Conservation (phyloP, 2,113 vertebrate species). For the Melanocharis versteri region DNA sequence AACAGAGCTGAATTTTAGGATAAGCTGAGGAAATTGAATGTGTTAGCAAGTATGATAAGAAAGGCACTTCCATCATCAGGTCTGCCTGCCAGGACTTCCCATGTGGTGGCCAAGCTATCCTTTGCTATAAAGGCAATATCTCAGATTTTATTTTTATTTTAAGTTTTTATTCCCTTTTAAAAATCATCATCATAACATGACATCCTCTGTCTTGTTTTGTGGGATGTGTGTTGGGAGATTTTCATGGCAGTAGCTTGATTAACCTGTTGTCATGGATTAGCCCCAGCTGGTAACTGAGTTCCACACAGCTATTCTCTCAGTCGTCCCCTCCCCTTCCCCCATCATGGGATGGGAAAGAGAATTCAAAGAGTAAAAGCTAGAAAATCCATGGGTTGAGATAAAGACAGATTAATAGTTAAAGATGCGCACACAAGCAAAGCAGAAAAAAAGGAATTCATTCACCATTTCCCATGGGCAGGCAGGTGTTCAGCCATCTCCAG, state of each 20-base stretch:
- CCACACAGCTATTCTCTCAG: neutral
- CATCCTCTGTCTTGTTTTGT: neutral
- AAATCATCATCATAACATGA: neutral
- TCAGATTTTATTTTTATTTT: neutral
- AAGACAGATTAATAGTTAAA: neutral
- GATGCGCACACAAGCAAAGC: neutral
- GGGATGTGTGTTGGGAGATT: neutral
- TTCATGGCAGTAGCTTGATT: neutral
- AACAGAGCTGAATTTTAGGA: neutral
- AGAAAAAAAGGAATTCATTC: neutral
- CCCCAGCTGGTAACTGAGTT: neutral
- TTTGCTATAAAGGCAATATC: neutral
- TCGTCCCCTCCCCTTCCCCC: too few relatives aligned
- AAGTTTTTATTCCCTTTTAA: neutral
- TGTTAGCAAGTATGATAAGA: neutral
- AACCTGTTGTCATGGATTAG: neutral
- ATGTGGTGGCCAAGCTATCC: neutral
- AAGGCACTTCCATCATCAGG: neutral
- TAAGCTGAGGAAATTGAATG: neutral
- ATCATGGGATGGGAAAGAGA: neutral
- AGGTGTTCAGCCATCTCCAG: neutral
- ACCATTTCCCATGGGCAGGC: neutral
- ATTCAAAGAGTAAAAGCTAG: neutral
- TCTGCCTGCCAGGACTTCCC: neutral
- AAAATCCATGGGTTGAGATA: neutral